Base-by-base conservation (phyloP, 2,888 invertebrate genomes). In the Dryococelus australis region DNA sequence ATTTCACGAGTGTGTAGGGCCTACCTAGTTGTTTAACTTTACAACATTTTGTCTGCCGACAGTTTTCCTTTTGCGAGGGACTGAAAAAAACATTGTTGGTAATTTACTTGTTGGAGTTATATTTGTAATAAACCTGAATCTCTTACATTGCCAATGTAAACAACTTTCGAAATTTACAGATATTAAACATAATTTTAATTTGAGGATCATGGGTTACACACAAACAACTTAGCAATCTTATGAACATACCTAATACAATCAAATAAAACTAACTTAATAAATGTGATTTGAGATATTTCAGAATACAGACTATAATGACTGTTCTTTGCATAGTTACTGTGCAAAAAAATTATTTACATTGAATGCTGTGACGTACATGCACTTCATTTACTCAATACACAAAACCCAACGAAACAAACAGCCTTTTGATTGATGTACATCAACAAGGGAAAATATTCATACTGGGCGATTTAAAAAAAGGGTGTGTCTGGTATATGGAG, bases 271-370 rank as follows among this genome's bases (percentile, higher is more conserved):
- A 35, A 35, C 35, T 35, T 35, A 5, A 16, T 47, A 8, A 47
- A 47, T 47, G 24, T n/a, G 65, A 16, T 6, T n/a, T 65, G 65
- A n/a, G 8, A 65, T 24, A 65, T 51, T 51, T 2, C 12, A 47
- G 47, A 47, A 47, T 24, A 65, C 65, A 65, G 24, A 65, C 65
- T n/a, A 20, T 65, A 65, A 65, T n/a, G 87, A 78, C 80, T 85
- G 87, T 87, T 87, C 87, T 87, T 87, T 87, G 87, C 43, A 87
- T 87, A 87, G 87, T 87, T 78, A 85, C 86, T 28, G 86, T 51
- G 53, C 84, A 86, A 86, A 51, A 83, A 86, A 53, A 35, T 35
- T 86, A 35, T 78, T 43, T 86, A 78, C 86, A 86, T 6, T 86
- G 78, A 80, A 80, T 43, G n/a, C 80, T 35, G 65, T 78, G 35